Conservation (phyloP, 2,888 invertebrate species). For the Sipunculus nudus region DNA sequence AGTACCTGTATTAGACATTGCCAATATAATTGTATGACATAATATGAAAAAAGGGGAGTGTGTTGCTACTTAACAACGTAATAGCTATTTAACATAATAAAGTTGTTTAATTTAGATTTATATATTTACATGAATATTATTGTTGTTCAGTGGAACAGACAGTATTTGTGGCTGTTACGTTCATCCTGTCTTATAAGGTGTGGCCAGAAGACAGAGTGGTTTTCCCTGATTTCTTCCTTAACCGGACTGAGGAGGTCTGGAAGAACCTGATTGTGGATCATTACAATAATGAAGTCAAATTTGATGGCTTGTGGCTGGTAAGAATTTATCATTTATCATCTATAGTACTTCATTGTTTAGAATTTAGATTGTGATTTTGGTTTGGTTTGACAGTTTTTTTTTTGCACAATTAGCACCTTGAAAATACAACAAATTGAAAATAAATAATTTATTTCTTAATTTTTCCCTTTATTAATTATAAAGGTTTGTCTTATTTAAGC, state of each 20-base stretch:
- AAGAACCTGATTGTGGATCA: conserved; percentile 48
- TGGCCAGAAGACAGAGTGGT: conserved; percentile 58
- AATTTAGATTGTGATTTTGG: no score
- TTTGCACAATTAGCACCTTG: no score
- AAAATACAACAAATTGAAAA: not conserved
- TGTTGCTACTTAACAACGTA: not conserved
- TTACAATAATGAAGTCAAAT: conserved; percentile 39
- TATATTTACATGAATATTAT: not conserved
- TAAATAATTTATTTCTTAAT: no score
- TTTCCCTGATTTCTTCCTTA: conserved; percentile 61
- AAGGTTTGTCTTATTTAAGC: not conserved
- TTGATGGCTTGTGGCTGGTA: conserved; percentile 65
- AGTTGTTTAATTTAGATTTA: not conserved
- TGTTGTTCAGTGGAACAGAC: not conserved
- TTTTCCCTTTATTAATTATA: no score
- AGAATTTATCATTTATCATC: conserved; percentile 36
- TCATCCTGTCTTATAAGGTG: conserved; percentile 40
- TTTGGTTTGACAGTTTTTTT: no score
- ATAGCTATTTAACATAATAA: not conserved
- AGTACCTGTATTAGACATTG: no score
- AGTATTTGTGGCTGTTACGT: not conserved
- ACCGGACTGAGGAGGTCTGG: conserved; percentile 51
- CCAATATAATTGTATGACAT: no score
- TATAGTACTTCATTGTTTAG: no score
- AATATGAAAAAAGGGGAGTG: not conserved